A percentile compares a stretch with the other conserved stretches of the same genome.
Conservation (phyloP, 2,888 invertebrate species). For the Rotaria socialis region DNA sequence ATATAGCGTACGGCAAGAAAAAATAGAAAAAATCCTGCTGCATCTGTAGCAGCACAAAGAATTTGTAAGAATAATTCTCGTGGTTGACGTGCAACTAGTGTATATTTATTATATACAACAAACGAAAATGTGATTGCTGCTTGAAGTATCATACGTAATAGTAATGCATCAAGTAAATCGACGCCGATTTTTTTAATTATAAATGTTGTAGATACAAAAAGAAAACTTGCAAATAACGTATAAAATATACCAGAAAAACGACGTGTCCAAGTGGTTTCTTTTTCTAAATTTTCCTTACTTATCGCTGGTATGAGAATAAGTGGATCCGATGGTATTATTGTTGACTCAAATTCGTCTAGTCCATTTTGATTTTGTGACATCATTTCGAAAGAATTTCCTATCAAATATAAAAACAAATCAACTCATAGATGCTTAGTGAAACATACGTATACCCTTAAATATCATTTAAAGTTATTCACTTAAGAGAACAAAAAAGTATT, state of each 20-base stretch:
- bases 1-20: neutral
- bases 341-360: neutral
- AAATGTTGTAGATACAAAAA: neutral
- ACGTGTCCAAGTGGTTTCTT: neutral
- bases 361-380: neutral
- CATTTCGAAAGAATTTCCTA: neutral
- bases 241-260: conserved; percentile 23
- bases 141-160: neutral
- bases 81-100: neutral
- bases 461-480: no score
- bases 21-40: neutral
- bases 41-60: neutral
- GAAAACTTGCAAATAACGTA: neutral
- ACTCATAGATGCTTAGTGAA: no score
- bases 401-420: no score
- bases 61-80: neutral
- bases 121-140: neutral
- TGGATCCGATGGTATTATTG: neutral
- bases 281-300: neutral
- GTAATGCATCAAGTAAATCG: conserved; percentile 20
- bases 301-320: neutral
- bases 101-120: neutral
- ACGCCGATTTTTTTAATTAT: neutral
- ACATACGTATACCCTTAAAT: no score
- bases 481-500: no score